Evolutionary conservation across 2,888 invertebrate species (phyloP), one percentile per base, ranked within the genome.

Genomic region (Holacanthella duospinosa): DNA sequence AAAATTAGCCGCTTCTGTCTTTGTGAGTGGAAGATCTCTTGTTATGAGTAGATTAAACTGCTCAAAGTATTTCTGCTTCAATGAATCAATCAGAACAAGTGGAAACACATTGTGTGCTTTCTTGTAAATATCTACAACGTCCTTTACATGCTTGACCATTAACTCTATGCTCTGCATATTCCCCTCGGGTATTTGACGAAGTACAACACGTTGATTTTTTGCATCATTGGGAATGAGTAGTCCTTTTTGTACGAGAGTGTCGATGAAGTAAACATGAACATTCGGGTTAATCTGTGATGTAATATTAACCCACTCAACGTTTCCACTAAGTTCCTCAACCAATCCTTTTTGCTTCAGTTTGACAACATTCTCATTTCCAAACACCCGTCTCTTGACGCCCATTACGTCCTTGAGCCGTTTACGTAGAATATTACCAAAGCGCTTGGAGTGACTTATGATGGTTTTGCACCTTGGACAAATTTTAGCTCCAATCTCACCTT

Each of bases 401-500:
- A 75, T 74, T 28, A 80, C 76, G 62, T 78, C 76, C 24, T 63
- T 56, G 6, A 77, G 69, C 2, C 74, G 79, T 78, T 61, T 64
- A 65, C 78, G 78, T 12, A 85, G 78, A 1, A 78, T 68, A 65
- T 82, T 80, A 64, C 82, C 81, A 75, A 83, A 85, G 21, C 84
- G 79, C 54, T 77, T 76, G 1, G 82, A 83, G 70, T 79, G 80
- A 21, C 81, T 77, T 19, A 86, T 82, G 0, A 81, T 79, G 24
- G 81, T 81, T 60, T 81, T 82, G 73, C 86, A 86, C 63, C 74
- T 75, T 0, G 85, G 85, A 72, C 86, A 86, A 1, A 62, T 60
- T 67, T 78, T 79, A 53, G 77, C 73, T 27, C 68, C 68, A 21
- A 77, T 74, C 65, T 74, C 74, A 2, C 68, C 68, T 26, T 66